Conservation (phyloP, 2,888 invertebrate species). For the Agrochola lota region DNA sequence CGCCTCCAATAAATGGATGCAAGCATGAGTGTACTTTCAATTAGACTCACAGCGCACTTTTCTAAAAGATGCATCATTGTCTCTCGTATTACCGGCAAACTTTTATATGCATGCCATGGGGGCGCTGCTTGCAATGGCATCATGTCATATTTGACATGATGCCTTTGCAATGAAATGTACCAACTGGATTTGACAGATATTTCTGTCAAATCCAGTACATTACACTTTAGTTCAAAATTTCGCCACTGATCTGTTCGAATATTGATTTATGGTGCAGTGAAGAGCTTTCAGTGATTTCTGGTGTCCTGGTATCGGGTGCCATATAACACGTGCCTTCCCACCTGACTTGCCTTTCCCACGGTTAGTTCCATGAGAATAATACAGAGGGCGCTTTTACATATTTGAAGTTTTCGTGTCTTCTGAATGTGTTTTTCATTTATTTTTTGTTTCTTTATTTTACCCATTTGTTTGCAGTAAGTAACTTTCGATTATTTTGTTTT, state of each 20-base stretch:
- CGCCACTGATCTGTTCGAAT: constrained; percentile 6
- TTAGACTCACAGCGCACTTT: not conserved
- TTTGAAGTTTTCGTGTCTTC: not conserved
- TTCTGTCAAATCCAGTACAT: not conserved
- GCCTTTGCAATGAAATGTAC: too few relatives aligned
- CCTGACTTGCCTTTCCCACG: constrained; percentile 37
- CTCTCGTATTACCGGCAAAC: constrained; percentile 11
- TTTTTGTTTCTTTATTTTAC: not conserved
- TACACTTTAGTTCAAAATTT: constrained; percentile 30
- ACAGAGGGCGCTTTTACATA: constrained; percentile 31
- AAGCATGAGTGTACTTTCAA: constrained; percentile 33
- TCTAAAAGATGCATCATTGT: constrained; percentile 15
- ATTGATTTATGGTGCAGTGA: constrained; percentile 46
- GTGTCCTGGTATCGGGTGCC: constrained; percentile 48
- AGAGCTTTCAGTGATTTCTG: constrained; percentile 27
- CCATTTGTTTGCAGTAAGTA: not conserved
- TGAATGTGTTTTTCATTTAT: not conserved
- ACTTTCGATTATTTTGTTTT: not conserved
- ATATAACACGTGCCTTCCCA: constrained; percentile 38
- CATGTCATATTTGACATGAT: too few relatives aligned
- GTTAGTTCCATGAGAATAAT: constrained; percentile 8
- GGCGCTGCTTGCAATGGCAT: constrained; percentile 16
- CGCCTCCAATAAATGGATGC: not conserved
- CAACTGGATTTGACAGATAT: not conserved
- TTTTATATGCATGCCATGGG: not conserved